Percentiles rank a stretch among this genome's conserved stretches.
Evolutionary conservation across 2,113 vertebrate genomes (phyloP).

Genomic region (Macaca mulatta): DNA sequence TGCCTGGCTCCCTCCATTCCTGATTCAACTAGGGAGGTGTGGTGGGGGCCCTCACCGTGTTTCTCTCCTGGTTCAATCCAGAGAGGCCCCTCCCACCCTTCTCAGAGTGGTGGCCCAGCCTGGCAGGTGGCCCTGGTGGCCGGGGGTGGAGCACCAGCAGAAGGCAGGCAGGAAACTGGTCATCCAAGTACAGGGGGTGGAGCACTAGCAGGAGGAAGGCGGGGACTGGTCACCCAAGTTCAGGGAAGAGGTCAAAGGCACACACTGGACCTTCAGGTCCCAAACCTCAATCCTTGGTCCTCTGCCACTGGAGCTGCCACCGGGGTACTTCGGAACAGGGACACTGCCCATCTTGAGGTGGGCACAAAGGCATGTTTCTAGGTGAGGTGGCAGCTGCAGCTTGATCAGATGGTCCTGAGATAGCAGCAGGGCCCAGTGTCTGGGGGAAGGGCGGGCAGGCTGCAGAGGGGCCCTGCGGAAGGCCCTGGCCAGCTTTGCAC

Average conservation of each 20-base stretch:
- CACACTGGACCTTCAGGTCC: neutral
- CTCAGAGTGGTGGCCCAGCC: accelerated
- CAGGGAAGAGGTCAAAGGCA: neutral
- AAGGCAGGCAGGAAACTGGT: neutral
- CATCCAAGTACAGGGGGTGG: neutral
- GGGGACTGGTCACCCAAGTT: neutral
- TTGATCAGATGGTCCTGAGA: neutral
- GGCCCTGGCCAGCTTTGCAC: neutral
- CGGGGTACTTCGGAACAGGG: neutral
- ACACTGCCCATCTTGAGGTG: neutral
- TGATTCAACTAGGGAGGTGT: neutral
- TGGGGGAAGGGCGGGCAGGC: neutral
- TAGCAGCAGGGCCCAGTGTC: neutral
- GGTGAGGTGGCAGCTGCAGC: neutral
- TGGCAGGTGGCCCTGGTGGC: neutral
- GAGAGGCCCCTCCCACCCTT: neutral
- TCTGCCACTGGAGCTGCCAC: neutral
- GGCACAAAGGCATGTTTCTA: neutral
- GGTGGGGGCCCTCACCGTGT: accelerated
- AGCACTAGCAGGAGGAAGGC: neutral
- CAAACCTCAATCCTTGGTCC: neutral
- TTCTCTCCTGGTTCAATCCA: accelerated
- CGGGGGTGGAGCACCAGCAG: neutral
- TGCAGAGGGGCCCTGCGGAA: accelerated
- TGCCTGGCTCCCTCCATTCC: neutral